phyloP scores from a whole-genome alignment of 2,113 vertebrate genomes.

The Epinephelus fuscoguttatus region DNA sequence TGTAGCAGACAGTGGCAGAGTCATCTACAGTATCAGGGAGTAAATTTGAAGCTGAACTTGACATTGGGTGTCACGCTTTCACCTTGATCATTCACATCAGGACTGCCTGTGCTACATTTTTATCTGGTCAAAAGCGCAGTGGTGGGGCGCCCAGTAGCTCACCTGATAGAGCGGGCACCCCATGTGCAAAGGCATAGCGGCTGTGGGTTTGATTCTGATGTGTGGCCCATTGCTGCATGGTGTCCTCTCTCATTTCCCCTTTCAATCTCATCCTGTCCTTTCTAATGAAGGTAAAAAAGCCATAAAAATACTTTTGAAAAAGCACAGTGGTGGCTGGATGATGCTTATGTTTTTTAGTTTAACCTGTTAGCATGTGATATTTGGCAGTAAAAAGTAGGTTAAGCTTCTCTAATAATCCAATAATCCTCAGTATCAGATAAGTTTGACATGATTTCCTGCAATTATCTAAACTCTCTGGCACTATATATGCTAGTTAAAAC shows the following conservation, averaged over 20 bases:
- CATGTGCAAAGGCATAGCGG: too few relatives aligned
- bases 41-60: conserved; percentile 1
- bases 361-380: conserved; percentile 25
- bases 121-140: not conserved
- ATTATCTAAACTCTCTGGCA: conserved; percentile 21
- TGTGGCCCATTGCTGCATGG: too few relatives aligned
- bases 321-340: not conserved
- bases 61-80: not conserved
- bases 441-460: conserved; percentile 27
- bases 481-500: not conserved
- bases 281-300: too few relatives aligned
- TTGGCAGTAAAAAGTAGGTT: conserved; percentile 44
- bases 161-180: too few relatives aligned
- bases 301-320: not conserved
- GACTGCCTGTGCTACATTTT: not conserved
- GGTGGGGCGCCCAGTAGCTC: not conserved
- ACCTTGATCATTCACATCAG: not conserved
- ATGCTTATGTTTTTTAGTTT: conserved; percentile 11
- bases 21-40: too few relatives aligned
- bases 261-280: too few relatives aligned
- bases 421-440: conserved; percentile 43
- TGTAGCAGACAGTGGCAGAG: not conserved
- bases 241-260: too few relatives aligned
- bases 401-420: conserved; percentile 39
- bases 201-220: too few relatives aligned